Conservation (phyloP, 2,888 invertebrate species). For the Drosophila niveifrons region DNA sequence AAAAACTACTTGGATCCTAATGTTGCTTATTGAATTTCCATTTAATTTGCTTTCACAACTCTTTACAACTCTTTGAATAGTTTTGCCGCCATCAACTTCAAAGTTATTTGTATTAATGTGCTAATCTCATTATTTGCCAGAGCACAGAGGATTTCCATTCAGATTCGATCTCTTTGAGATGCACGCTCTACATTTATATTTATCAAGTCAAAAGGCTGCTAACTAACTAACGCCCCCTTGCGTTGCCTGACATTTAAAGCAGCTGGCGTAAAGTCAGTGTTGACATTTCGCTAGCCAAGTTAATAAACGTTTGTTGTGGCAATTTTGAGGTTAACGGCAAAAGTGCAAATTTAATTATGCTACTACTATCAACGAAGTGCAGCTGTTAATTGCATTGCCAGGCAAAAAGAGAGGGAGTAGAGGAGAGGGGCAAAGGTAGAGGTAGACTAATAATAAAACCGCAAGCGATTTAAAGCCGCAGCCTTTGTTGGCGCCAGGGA, state of each 20-base stretch:
- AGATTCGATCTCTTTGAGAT: neutral
- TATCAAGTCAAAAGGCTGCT: neutral
- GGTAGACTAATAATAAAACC: slow-evolving; percentile 50
- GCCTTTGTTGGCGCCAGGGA: slow-evolving; percentile 55
- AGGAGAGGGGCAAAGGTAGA: neutral
- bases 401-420: too few species aligned
- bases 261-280: slow-evolving; percentile 23
- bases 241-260: slow-evolving; percentile 61
- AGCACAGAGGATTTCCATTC: neutral
- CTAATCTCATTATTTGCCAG: neutral
- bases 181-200: neutral
- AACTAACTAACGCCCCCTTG: slow-evolving; percentile 28
- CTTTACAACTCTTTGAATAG: too few species aligned
- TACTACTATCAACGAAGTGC: slow-evolving; percentile 50
- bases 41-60: too few species aligned
- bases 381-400: slow-evolving; percentile 50
- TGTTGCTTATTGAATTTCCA: too few species aligned
- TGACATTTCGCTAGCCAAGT: slow-evolving; percentile 55
- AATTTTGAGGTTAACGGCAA: slow-evolving; percentile 55
- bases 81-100: too few species aligned
- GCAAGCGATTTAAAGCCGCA: slow-evolving; percentile 38
- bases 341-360: slow-evolving; percentile 71
- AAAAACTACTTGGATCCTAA: too few species aligned
- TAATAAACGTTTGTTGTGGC: slow-evolving; percentile 39
- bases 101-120: neutral